Conservation (phyloP, 1,140 invertebrate genomes). For the Saxidomus purpurata region DNA sequence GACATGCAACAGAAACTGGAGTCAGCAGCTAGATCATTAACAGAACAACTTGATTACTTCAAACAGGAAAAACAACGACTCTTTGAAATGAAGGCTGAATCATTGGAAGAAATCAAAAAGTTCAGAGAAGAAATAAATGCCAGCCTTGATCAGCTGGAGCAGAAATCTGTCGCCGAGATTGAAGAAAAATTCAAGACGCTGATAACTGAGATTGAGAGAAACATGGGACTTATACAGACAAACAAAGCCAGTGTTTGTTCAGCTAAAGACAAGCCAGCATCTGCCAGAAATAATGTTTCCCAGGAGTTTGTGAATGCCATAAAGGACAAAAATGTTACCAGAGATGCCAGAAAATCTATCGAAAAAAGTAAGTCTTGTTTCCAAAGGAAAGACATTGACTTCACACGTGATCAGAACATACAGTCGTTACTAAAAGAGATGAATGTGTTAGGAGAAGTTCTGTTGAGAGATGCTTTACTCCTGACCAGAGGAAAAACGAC, state of each 20-base stretch:
- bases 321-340: not conserved
- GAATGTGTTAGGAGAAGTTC: not conserved
- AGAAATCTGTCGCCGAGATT: not conserved
- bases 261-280: not conserved
- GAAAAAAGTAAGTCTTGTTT: not conserved
- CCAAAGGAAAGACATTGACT: not conserved
- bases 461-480: not conserved
- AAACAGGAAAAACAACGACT: not conserved
- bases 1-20: not conserved
- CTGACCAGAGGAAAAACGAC: not conserved
- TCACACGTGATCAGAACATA: too few species aligned
- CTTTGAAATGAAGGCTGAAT: not conserved
- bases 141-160: not conserved
- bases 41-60: not conserved
- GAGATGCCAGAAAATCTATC: not conserved
- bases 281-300: not conserved
- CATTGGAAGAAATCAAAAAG: not conserved
- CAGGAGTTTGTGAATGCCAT: not conserved
- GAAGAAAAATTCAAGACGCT: not conserved
- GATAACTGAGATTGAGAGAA: not conserved
- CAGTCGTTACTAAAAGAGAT: not conserved
- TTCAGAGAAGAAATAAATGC: not conserved
- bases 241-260: not conserved
- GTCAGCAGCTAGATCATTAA: not conserved
- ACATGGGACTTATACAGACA: not conserved